A percentile compares a stretch with the other conserved stretches of the same genome.
These are phyloP conservation scores for Melanchra persicariae DNA, from an alignment of 2,888 invertebrate genomes.

Conservation along the genomic window DNA sequence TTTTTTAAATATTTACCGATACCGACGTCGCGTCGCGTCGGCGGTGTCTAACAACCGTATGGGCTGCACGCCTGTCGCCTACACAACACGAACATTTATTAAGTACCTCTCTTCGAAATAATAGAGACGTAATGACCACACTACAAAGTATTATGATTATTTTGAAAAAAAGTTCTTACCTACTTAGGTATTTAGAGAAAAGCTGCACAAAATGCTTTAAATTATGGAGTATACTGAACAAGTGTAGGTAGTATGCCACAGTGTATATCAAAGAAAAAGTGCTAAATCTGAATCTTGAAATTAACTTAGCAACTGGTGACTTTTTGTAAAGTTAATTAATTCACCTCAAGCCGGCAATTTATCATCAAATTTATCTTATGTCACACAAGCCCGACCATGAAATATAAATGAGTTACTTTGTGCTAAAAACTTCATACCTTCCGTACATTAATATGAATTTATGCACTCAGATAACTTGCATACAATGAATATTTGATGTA, in stretches of 20 bases:
- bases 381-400: slow-evolving; percentile 34
- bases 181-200: too few relatives aligned
- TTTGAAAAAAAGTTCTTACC: too few relatives aligned
- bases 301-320: background rate
- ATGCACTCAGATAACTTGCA: slow-evolving; percentile 67
- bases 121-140: too few relatives aligned
- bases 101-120: too few relatives aligned
- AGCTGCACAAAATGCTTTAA: too few relatives aligned
- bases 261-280: background rate
- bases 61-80: too few relatives aligned
- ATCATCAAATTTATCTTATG: slow-evolving; percentile 32
- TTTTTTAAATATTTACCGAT: background rate
- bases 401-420: slow-evolving; percentile 61
- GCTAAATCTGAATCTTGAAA: slow-evolving; percentile 23
- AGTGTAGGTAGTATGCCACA: background rate
- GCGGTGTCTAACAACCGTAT: too few relatives aligned
- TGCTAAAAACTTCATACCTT: slow-evolving; percentile 64
- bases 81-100: too few relatives aligned
- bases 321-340: slow-evolving; percentile 33
- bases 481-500: slow-evolving; percentile 85
- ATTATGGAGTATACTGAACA: background rate
- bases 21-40: too few relatives aligned
- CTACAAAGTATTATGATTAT: too few relatives aligned
- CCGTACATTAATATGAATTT: slow-evolving; percentile 65
- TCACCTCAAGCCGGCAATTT: slow-evolving; percentile 2